Base-by-base conservation (phyloP, 1,140 invertebrate genomes). In the Magallana ariakensis region DNA sequence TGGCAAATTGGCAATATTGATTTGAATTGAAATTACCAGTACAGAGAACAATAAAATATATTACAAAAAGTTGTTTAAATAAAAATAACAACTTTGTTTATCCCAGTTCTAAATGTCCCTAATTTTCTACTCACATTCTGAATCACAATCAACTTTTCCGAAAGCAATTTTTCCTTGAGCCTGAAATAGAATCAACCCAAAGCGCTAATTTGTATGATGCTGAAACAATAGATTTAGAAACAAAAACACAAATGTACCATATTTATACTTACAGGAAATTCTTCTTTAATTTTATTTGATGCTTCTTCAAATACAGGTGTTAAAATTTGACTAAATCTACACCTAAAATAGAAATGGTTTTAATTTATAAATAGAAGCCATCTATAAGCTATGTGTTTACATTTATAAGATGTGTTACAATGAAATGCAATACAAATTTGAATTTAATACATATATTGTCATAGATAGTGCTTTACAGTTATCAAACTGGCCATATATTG, bases 231-330 rank as follows among this genome's bases (percentile, higher is more conserved):
- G 13, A 26, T 75, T 10, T 11, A 5, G 9, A 26, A 66, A n/a
- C n/a, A 75, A 26, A 26, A 3, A 13, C 22, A 75, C 22, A 75
- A 3, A 33, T 33, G 22, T 75, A 7, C 19, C 11, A 11, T 75
- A 86, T 58, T 60, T 57, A 54, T 22, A 92, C 93, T 92, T 93
- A 95, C 96, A 60, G 97, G 97, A 94, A 98, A 97, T 93, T 96
- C 96, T 93, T 96, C 96, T 80, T 93, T 95, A 83, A 99, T 96
- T 96, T 98, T 98, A 91, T 97, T 97, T 26, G 98, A 97, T 55
- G 98, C 97, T 95, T 99, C 98, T 95, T 99, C 98, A 95, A 99
- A 99, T 93, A 99, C 97, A 55, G 99, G 99, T 91, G 97, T 97
- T 92, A 99, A 95, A 94, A 99, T 96, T 95, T 99, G 99, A 96